Evolutionary conservation across 2,888 invertebrate species (phyloP).

Genomic region (Cephus sareptanus): DNA sequence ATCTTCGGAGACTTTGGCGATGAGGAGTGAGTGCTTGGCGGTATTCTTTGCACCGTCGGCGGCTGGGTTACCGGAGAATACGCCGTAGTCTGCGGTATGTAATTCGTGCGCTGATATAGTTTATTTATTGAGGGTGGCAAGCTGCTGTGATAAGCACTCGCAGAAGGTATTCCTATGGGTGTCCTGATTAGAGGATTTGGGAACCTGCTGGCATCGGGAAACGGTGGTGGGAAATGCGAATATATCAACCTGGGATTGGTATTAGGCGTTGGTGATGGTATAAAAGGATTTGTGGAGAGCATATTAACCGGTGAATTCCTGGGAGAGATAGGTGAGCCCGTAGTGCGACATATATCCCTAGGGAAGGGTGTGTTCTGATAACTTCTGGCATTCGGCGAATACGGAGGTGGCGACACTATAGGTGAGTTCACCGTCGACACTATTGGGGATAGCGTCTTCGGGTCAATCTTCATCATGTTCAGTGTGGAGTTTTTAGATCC

Average conservation of each 20-base stretch:
- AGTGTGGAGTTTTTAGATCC: slow-evolving; percentile 38
- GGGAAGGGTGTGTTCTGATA: slow-evolving; percentile 55
- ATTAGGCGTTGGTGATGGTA: slow-evolving; percentile 62
- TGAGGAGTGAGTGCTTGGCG: slow-evolving; percentile 51
- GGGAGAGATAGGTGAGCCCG: slow-evolving; percentile 56
- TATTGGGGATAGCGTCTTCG: slow-evolving; percentile 71
- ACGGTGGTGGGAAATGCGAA: slow-evolving; percentile 54
- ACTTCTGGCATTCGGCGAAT: slow-evolving; percentile 53
- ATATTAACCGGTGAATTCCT: slow-evolving; percentile 62
- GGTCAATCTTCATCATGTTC: slow-evolving; percentile 69
- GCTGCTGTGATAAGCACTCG: slow-evolving; percentile 63
- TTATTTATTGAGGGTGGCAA: slow-evolving; percentile 62
- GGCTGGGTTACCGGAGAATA: slow-evolving; percentile 44
- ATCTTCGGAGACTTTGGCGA: slow-evolving; percentile 48
- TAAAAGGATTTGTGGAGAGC: slow-evolving; percentile 63
- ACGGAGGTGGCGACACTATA: slow-evolving; percentile 58
- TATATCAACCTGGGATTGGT: slow-evolving; percentile 60
- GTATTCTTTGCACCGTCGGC: slow-evolving; percentile 59
- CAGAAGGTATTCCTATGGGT: slow-evolving; percentile 55
- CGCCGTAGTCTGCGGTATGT: slow-evolving; percentile 51
- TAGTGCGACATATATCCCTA: slow-evolving; percentile 51
- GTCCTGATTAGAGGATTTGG: slow-evolving; percentile 58
- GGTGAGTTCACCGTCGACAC: slow-evolving; percentile 53
- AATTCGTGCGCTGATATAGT: slow-evolving; percentile 57
- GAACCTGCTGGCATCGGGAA: slow-evolving; percentile 51